phyloP scores from a whole-genome alignment of 2,113 vertebrate species.

The Anoplopoma fimbria region DNA sequence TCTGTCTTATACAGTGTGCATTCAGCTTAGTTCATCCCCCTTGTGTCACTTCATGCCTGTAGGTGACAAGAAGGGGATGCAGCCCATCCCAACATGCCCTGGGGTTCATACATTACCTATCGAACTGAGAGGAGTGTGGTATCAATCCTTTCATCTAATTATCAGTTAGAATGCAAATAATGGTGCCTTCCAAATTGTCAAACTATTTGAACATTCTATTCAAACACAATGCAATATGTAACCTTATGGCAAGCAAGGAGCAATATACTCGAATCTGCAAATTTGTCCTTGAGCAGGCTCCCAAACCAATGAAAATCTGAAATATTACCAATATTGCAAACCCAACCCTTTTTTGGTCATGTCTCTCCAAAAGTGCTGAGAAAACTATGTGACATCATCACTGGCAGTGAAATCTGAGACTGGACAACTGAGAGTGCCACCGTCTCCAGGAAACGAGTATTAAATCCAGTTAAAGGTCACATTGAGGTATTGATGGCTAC shows the following conservation, averaged over 20 bases:
- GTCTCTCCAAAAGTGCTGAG: neutral
- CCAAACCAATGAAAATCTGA: neutral
- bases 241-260: neutral
- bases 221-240: neutral
- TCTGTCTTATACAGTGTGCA: slow-evolving; percentile 5
- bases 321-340: neutral
- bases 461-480: slow-evolving; percentile 60
- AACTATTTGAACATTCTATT: neutral
- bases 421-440: slow-evolving; percentile 19
- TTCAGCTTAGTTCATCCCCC: neutral
- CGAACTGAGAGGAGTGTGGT: neutral
- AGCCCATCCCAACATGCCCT: neutral
- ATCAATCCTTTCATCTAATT: neutral
- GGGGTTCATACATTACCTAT: neutral
- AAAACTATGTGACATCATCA: slow-evolving; percentile 35
- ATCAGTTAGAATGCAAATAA: neutral
- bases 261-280: neutral
- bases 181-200: neutral
- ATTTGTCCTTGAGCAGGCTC: slow-evolving; percentile 3
- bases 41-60: neutral
- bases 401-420: slow-evolving; percentile 51
- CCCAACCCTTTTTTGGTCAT: neutral
- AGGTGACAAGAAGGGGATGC: neutral
- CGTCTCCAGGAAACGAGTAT: slow-evolving; percentile 18
- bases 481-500: slow-evolving; percentile 40